A percentile compares a stretch with the other conserved stretches of the same genome.
These are phyloP conservation scores for Agonopterix alstromeriana DNA, from an alignment of 2,888 invertebrate species.

Conservation along the genomic window DNA sequence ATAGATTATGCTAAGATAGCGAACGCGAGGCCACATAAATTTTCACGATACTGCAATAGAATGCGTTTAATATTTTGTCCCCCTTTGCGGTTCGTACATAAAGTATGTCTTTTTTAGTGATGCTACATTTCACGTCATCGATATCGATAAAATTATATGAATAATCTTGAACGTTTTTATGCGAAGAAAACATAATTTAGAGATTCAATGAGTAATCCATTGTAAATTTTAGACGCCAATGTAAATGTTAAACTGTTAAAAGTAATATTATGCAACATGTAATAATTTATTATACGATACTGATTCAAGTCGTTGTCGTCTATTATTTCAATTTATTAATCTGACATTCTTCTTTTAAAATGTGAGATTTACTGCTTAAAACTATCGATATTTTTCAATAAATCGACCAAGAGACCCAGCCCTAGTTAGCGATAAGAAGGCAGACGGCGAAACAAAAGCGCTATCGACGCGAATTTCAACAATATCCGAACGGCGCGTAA, in stretches of 20 bases:
- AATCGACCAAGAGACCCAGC: neutral
- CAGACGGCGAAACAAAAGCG: conserved; percentile 63
- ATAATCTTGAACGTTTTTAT: too few relatives aligned
- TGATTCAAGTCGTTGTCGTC: too few relatives aligned
- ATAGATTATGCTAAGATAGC: conserved; percentile 34
- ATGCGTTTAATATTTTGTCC: conserved; percentile 46
- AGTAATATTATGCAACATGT: too few relatives aligned
- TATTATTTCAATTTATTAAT: too few relatives aligned
- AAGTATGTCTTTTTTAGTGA: conserved; percentile 1
- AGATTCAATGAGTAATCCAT: too few relatives aligned
- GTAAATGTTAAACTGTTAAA: too few relatives aligned
- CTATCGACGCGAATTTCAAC: conserved; percentile 65
- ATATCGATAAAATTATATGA: too few relatives aligned
- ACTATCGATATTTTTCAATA: neutral
- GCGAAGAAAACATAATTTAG: too few relatives aligned
- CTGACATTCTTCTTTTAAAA: too few relatives aligned
- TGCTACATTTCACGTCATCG: neutral
- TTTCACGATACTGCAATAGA: conserved; percentile 34
- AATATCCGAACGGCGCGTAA: conserved; percentile 53
- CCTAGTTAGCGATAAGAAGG: conserved; percentile 20
- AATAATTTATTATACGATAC: too few relatives aligned
- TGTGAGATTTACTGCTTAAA: neutral
- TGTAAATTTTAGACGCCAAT: too few relatives aligned
- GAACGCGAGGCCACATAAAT: conserved; percentile 35
- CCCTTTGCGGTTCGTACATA: conserved; percentile 24